Base-by-base conservation (phyloP, 1,140 invertebrate species). In the Hirudo medicinalis region DNA sequence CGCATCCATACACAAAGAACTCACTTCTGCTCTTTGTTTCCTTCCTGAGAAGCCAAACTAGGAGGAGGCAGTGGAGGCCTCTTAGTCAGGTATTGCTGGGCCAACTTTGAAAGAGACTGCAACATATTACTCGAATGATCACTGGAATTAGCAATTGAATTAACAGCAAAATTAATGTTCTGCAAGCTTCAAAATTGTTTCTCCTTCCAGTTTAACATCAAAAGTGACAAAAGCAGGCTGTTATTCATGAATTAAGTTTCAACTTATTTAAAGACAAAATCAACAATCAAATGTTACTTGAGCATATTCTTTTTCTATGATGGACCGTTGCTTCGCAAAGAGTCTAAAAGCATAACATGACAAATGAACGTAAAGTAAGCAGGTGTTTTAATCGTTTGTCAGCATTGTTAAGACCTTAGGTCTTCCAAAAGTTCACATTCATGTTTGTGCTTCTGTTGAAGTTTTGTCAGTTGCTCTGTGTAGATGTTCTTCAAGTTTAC, bases 251-350 rank as follows among this genome's bases (percentile, higher is more conserved):
- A 63, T 19, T 13, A 63, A 22, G 29, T 63, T 1, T 15, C 9
- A n/a, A 32, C 29, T 19, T 63, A n/a, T 2, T 32, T 32, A 63
- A 57, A 22, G 13, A 8, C 29, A 63, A 19, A 25, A 25, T 13
- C 4, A 63, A 25, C 19, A 63, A 63, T 20, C 29, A 13, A 63
- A 11, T 63, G 13, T 32, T 63, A 63, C 91, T 86, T 95, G 92
- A 0, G 91, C 92, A 82, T 96, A 96, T 20, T 91, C 91, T 80
- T 93, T 95, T 81, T 97, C 93, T 75, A 96, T 90, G 27, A 90
- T 87, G 25, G 91, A 92, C 76, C 91, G 87, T 80, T 94, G 93
- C 78, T 94, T 88, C 54, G 89, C 90, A 81, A 93, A 97, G 78
- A 88, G 91, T 75, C 88, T 89, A 83, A 71, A 86, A 86, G 74